Evolutionary conservation across 2,797 vertebrate genomes (phyloP).

Genomic region (Rhinichthys osculus): DNA sequence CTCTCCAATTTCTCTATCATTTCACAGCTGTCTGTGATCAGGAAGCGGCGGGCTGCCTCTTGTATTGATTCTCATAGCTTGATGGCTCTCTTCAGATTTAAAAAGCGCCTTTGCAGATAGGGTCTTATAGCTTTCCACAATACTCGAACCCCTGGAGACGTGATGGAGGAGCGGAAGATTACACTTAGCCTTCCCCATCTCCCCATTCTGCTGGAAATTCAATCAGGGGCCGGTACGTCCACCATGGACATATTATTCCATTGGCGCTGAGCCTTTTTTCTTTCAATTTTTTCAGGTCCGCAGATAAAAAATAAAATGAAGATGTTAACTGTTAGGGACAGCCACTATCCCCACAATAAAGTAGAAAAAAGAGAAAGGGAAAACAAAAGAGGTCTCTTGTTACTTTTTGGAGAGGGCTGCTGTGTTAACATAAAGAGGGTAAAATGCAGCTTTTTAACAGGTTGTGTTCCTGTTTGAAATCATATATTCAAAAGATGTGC

Average conservation of each 20-base stretch:
- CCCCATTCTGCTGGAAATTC: constrained; percentile 42
- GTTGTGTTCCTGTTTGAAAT: background rate
- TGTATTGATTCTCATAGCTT: constrained; percentile 50
- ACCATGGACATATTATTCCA: constrained; percentile 41
- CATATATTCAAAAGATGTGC: background rate
- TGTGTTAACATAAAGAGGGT: background rate
- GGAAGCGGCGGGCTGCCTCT: constrained; percentile 15
- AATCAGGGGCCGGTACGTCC: constrained; percentile 35
- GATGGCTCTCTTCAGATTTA: constrained; percentile 47
- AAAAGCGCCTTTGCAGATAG: constrained; percentile 43
- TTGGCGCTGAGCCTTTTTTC: constrained; percentile 3
- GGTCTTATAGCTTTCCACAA: constrained; percentile 39
- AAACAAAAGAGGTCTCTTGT: constrained; percentile 1
- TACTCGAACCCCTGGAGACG: constrained; percentile 28
- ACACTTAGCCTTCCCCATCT: constrained; percentile 35
- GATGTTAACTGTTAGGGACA: constrained; percentile 44
- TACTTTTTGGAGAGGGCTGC: background rate
- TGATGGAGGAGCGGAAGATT: constrained; percentile 40
- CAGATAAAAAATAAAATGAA: constrained; percentile 47
- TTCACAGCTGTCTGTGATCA: constrained; percentile 43
- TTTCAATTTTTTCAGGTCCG: constrained; percentile 5
- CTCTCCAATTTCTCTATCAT: constrained; percentile 49
- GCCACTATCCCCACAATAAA: constrained; percentile 29
- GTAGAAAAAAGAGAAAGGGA: constrained; percentile 6
- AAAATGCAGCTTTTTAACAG: background rate